Conservation (phyloP, 2,888 invertebrate species). For the Lochmaea crataegi region DNA sequence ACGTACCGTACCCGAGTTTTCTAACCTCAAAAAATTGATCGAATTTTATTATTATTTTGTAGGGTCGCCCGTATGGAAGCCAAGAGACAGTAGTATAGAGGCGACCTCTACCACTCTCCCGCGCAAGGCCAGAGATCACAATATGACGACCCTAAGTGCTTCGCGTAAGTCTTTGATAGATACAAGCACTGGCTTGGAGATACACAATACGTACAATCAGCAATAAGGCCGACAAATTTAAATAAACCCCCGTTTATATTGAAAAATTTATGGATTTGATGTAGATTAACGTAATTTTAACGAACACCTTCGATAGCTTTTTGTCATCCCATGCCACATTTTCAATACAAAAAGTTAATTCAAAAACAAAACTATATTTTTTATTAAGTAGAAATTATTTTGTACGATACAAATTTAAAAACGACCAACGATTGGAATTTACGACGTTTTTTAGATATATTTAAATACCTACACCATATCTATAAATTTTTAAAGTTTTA, state of each 20-base stretch:
- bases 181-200: constrained; percentile 65
- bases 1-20: constrained; percentile 34
- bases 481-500: constrained; percentile 6
- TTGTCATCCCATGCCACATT: not conserved
- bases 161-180: constrained; percentile 71
- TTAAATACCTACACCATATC: constrained; percentile 1
- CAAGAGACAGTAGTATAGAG: constrained; percentile 83
- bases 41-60: constrained; percentile 62
- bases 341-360: not conserved
- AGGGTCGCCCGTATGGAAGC: constrained; percentile 99
- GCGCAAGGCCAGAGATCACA: constrained; percentile 71
- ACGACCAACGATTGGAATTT: constrained; percentile 4
- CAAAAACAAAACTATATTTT: not conserved
- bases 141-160: constrained; percentile 67
- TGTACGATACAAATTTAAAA: not conserved
- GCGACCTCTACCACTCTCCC: constrained; percentile 72
- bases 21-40: constrained; percentile 48
- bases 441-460: not conserved
- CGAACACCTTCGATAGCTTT: not conserved
- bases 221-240: constrained; percentile 52
- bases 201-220: constrained; percentile 64
- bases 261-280: constrained; percentile 7
- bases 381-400: not conserved
- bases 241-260: constrained; percentile 4
- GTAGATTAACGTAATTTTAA: not conserved